Base-by-base conservation (phyloP, 2,113 vertebrate genomes). In the Nycticebus coucang region DNA sequence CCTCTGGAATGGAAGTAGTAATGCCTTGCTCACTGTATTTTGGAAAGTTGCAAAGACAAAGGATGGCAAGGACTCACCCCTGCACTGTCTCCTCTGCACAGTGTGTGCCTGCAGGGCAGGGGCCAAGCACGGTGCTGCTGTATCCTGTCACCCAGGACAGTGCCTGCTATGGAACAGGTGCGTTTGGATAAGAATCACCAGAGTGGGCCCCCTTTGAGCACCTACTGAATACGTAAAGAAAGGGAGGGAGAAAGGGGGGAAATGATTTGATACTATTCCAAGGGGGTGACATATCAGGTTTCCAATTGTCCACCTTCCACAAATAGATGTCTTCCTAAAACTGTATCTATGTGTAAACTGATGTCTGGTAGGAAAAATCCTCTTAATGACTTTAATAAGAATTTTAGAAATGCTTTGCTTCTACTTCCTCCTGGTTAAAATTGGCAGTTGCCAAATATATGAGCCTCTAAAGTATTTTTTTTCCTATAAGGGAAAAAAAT, bases 351-450 rank as follows among this genome's bases (percentile, higher is more conserved):
- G 72, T 93, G 37, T 89, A 89, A 80, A 93, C 50, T 95, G 69
- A 96, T 93, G 78, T 71, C 59, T 91, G 75, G 72, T 95, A 77
- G 87, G 89, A 90, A 93, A 93, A 96, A 80, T 79, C 66, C 37
- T 69, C 79, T 83, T 95, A 96, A 96, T 59, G 93, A 93, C 89
- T 89, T 96, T 37, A 68, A 93, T 75, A 82, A 82, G 89, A 80
- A 95, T 94, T 89, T 86, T 62, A 89, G 80, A 80, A 69, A 89
- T 18, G 28, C 12, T 84, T 95, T 66, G n/a, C 55, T 94, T 94
- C 92, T 75, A 59, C 92, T 92, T 97, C 62, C 59, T 84, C 75
- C 89, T 94, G 80, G 92, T 84, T 86, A 94, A 96, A 96, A 93
- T 94, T 26, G 82, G 75, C 64, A 84, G 57, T 68, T 84, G 71